phyloP scores from a whole-genome alignment of 1,140 invertebrate species.

The Heliconius nattereri region DNA sequence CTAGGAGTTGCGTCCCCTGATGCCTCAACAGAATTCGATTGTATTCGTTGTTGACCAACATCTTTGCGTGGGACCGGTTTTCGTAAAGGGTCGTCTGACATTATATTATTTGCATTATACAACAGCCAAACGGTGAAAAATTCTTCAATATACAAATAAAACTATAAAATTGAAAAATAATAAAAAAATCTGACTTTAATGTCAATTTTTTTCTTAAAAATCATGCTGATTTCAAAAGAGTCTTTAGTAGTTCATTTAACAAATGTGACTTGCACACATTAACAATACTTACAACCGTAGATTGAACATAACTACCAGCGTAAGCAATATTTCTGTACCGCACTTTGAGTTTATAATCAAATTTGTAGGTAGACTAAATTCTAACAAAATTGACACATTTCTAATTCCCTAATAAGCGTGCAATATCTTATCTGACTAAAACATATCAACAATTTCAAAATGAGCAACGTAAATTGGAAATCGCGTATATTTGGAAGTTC shows the following conservation, averaged over 20 bases:
- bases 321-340: neutral
- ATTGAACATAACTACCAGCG: no score
- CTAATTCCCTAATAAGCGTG: neutral
- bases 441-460: conserved; percentile 15
- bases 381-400: neutral
- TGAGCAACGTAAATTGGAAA: conserved; percentile 49
- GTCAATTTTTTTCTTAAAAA: conserved; percentile 8
- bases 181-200: neutral
- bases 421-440: neutral
- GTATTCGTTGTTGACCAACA: conserved; percentile 3
- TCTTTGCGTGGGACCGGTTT: conserved; percentile 24
- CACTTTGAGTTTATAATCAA: neutral
- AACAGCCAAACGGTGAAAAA: neutral
- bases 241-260: neutral
- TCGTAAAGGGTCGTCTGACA: conserved; percentile 31
- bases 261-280: neutral
- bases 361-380: neutral
- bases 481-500: conserved; percentile 35
- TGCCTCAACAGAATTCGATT: conserved; percentile 35
- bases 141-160: neutral
- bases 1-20: conserved; percentile 41
- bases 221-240: neutral
- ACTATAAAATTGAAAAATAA: neutral
- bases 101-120: conserved; percentile 16
- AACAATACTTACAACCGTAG: neutral